phyloP scores from a whole-genome alignment of 1,140 invertebrate species.

The Paralvinella palmiformis region DNA sequence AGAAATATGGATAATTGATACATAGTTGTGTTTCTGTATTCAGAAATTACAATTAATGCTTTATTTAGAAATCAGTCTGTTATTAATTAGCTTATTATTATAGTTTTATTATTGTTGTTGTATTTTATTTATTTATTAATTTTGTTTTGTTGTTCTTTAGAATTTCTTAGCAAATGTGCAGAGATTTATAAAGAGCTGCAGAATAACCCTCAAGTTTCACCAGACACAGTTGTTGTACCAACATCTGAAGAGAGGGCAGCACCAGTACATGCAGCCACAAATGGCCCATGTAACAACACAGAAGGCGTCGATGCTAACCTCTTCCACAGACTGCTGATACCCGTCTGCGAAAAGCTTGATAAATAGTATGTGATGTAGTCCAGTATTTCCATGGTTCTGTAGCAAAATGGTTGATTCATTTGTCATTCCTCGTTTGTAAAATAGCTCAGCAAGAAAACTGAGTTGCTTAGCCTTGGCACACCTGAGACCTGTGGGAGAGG shows the following conservation, averaged over 20 bases:
- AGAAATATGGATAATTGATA: too few relatives aligned
- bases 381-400: neutral
- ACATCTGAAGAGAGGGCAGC: constrained; percentile 25
- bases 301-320: constrained; percentile 45
- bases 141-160: constrained; percentile 23
- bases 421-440: neutral
- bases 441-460: neutral
- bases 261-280: constrained; percentile 5
- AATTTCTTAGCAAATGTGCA: constrained; percentile 41
- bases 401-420: neutral
- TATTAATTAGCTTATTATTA: too few relatives aligned
- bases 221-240: constrained; percentile 45
- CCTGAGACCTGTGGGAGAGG: neutral
- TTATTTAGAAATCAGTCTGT: neutral
- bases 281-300: constrained; percentile 20
- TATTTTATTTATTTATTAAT: neutral
- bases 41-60: too few relatives aligned
- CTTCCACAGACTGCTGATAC: constrained; percentile 40
- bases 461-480: neutral
- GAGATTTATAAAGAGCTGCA: constrained; percentile 39
- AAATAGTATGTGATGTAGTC: constrained; percentile 31
- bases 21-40: too few relatives aligned
- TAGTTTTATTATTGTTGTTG: constrained; percentile 1
- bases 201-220: constrained; percentile 33
- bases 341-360: constrained; percentile 33